Evolutionary conservation across 2,797 vertebrate genomes (phyloP), one percentile per base, ranked within the genome.

Genomic region (Channa striata): DNA sequence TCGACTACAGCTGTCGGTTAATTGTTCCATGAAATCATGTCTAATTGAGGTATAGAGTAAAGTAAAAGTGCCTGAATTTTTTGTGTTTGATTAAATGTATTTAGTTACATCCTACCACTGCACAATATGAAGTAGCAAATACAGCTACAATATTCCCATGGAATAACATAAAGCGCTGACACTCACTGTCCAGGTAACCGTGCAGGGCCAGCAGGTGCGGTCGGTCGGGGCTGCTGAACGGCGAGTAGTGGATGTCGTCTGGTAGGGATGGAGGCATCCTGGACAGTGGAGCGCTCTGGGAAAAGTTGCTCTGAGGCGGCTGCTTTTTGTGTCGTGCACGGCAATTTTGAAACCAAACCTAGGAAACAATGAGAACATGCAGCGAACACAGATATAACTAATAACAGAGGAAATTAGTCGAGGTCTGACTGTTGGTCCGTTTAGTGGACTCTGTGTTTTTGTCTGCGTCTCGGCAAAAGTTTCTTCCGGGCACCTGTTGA

Each of bases 261-360:
- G 96, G 87, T 68, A 99, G 94, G 12, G 97, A 96, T 1, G 97
- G 96, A n/a, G 97, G 95, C 92, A 99, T 95, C 76, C 97, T 95
- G 77, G 97, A 93, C 17, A 96, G 94, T 4, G 96, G 95, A 3
- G 96, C 93, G 57, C 95, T 95, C 65, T 97, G 97, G 0, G 96
- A 94, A 1, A 95, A 96, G 4, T 94, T 79, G 86, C 95, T 96
- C 90, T 95, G 97, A 5, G 95, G 96, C 1, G 98, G 97, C 92
- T 97, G 97, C 93, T 99, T 99, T 99, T 99, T 99, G 95, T 99
- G 97, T 67, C 97, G 96, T 0, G 98, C 97, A 64, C 97, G 92
- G 93, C 98, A 99, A 93, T 99, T 99, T 93, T 99, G 97, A 95
- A 99, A 99, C 97, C 97, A 99, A 89, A 99, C 98, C 98, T 99